These are phyloP conservation scores for Drosophila nr. fundita DNA, from an alignment of 2,888 invertebrate species.

Conservation along the genomic window DNA sequence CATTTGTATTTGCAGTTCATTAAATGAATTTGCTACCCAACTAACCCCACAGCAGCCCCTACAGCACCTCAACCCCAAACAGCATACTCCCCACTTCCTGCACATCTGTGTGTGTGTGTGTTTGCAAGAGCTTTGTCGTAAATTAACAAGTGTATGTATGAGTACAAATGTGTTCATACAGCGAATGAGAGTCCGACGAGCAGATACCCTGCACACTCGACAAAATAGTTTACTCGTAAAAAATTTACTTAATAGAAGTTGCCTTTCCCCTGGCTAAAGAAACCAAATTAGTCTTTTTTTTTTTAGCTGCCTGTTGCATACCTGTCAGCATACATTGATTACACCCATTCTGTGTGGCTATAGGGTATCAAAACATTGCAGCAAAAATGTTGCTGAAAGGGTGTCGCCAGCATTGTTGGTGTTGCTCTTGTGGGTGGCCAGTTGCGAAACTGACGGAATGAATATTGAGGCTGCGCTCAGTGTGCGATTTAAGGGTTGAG, in stretches of 20 bases:
- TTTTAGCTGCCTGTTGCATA: not conserved
- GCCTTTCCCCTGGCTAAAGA: no score
- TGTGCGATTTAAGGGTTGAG: not conserved
- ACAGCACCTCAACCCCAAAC: not conserved
- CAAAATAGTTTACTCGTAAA: not conserved
- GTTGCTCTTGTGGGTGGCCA: conserved; percentile 58
- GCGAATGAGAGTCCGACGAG: not conserved
- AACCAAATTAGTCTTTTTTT: no score
- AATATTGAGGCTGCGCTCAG: conserved; percentile 6
- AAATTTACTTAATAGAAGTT: accelerated
- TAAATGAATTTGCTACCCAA: conserved; percentile 50
- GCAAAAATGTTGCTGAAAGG: conserved; percentile 60
- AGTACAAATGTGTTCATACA: not conserved
- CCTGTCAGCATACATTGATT: no score
- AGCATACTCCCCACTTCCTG: conserved; percentile 30
- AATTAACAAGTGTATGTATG: conserved; percentile 67
- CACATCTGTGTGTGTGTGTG: conserved; percentile 39
- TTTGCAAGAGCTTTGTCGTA: conserved; percentile 65
- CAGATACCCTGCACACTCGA: not conserved
- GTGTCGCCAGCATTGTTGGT: conserved; percentile 58
- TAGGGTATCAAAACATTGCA: conserved; percentile 17
- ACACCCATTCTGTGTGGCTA: not conserved
- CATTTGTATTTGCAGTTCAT: conserved; percentile 62
- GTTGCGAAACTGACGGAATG: conserved; percentile 37
- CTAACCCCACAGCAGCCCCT: conserved; percentile 11